Evolutionary conservation across 2,797 vertebrate species (phyloP).

Genomic region (Harpagifer antarcticus): DNA sequence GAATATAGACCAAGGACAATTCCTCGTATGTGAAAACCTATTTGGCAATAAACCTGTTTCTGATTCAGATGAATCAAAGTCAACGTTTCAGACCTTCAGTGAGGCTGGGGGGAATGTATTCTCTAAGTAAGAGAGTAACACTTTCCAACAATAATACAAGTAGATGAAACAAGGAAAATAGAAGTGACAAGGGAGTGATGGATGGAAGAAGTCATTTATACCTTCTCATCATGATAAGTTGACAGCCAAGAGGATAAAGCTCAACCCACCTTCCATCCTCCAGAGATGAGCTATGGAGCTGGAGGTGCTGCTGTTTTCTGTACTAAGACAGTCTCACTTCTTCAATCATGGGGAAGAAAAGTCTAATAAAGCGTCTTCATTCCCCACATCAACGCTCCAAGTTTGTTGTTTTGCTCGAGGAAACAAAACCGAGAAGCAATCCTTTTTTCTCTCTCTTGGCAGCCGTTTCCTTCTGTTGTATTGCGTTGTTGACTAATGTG

Average conservation of each 20-base stretch:
- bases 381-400: slow-evolving; percentile 39
- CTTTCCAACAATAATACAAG: background rate
- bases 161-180: slow-evolving; percentile 2
- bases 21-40: too few relatives aligned
- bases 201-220: slow-evolving; percentile 35
- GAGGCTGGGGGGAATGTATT: background rate
- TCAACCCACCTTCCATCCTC: slow-evolving; percentile 31
- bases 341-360: slow-evolving; percentile 33
- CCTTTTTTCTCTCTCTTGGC: slow-evolving; percentile 15
- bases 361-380: slow-evolving; percentile 49
- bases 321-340: slow-evolving; percentile 28
- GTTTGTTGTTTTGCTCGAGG: slow-evolving; percentile 54
- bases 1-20: too few relatives aligned
- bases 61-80: too few relatives aligned
- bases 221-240: slow-evolving; percentile 32
- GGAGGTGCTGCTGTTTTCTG: slow-evolving; percentile 33
- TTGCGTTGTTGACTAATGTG: slow-evolving; percentile 49
- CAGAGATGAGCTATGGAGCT: slow-evolving; percentile 33
- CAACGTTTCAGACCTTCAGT: too few relatives aligned
- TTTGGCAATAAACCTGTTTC: too few relatives aligned
- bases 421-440: slow-evolving; percentile 34
- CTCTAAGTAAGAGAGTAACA: background rate
- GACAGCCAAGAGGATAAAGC: slow-evolving; percentile 32
- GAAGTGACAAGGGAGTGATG: slow-evolving; percentile 26
- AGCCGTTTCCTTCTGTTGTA: slow-evolving; percentile 40